phyloP scores from a whole-genome alignment of 2,888 invertebrate species.

The Amphipoea oculea region DNA sequence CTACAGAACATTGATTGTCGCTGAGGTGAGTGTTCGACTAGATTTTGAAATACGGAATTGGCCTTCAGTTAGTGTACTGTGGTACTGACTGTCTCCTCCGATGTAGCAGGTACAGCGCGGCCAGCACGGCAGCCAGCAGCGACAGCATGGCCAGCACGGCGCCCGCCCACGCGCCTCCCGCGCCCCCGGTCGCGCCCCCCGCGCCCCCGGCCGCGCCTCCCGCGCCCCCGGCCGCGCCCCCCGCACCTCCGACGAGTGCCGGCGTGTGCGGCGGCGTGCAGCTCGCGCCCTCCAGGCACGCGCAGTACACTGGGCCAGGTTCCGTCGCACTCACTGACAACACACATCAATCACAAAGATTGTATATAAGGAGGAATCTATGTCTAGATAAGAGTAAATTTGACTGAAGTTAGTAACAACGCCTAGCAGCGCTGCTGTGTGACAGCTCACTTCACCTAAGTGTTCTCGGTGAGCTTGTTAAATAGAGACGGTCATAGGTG shows the following conservation, averaged over 20 bases:
- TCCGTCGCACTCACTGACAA: constrained; percentile 78
- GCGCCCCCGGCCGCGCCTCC: constrained; percentile 50
- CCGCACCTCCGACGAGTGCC: constrained; percentile 38
- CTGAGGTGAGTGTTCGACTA: neutral
- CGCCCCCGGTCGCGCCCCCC: constrained; percentile 64
- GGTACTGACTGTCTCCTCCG: constrained; percentile 83
- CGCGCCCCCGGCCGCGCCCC: too few species aligned
- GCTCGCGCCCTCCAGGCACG: constrained; percentile 80
- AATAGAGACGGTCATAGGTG: neutral
- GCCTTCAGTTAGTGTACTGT: neutral
- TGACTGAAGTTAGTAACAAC: neutral
- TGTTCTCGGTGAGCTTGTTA: neutral
- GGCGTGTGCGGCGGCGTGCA: constrained; percentile 69
- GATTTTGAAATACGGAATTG: neutral
- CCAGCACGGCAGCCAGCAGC: constrained; percentile 74
- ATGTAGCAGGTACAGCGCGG: constrained; percentile 76
- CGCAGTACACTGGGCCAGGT: constrained; percentile 79
- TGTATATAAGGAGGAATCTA: neutral
- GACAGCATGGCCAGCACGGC: constrained; percentile 74
- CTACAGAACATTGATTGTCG: neutral
- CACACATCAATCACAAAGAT: neutral
- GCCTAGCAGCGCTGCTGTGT: neutral
- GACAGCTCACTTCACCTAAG: neutral
- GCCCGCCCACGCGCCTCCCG: constrained; percentile 75
- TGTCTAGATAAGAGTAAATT: neutral